Evolutionary conservation across 1,140 invertebrate species (phyloP).

Genomic region (Bombus sibiricus): DNA sequence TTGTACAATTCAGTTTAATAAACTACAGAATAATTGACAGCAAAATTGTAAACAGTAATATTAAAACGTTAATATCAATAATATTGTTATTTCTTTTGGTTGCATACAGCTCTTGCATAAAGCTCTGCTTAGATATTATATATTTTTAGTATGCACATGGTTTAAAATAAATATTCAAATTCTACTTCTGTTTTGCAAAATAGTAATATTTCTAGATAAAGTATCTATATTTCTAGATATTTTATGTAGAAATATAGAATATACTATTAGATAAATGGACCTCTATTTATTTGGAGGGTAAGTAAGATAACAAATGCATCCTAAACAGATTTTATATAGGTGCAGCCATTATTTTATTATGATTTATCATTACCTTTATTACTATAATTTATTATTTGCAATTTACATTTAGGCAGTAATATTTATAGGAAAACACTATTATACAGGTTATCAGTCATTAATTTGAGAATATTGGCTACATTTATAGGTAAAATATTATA

Average conservation of each 20-base stretch:
- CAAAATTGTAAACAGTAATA: background rate
- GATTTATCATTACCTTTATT: conserved; percentile 2
- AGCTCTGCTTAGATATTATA: background rate
- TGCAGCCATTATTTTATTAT: background rate
- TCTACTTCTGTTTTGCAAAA: background rate
- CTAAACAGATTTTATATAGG: conserved; percentile 1
- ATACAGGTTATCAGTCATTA: conserved; percentile 1
- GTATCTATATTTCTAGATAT: background rate
- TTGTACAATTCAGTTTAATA: conserved; percentile 11
- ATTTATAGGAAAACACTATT: conserved; percentile 2
- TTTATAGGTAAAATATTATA: conserved; percentile 17
- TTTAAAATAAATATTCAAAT: background rate
- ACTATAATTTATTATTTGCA: conserved; percentile 1
- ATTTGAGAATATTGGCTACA: background rate
- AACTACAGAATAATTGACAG: background rate
- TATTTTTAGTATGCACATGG: background rate
- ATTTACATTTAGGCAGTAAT: background rate
- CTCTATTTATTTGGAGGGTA: background rate
- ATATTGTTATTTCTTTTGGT: background rate
- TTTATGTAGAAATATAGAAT: background rate
- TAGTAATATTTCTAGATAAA: conserved; percentile 13
- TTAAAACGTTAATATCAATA: background rate
- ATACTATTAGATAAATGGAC: background rate
- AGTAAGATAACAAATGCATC: background rate
- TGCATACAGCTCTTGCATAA: background rate